phyloP scores from a whole-genome alignment of 2,113 vertebrate species.

The Phyllostomus discolor region DNA sequence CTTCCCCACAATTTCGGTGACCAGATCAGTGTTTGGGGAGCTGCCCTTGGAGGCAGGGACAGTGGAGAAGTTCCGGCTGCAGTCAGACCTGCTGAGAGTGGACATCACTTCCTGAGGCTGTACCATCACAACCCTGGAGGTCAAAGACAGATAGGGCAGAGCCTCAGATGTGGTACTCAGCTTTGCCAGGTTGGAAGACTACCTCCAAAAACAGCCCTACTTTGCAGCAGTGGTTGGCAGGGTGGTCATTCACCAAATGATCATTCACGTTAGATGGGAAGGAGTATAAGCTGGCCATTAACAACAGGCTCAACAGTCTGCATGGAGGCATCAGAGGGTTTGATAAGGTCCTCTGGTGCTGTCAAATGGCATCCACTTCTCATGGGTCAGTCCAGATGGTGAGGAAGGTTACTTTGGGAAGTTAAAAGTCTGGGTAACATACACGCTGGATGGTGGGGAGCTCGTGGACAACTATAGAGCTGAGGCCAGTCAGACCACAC shows the following conservation, averaged over 20 bases:
- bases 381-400: slow-evolving; percentile 86
- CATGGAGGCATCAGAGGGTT: slow-evolving; percentile 93
- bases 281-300: slow-evolving; percentile 86
- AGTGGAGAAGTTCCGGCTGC: slow-evolving; percentile 88
- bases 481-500: slow-evolving; percentile 85
- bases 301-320: slow-evolving; percentile 91
- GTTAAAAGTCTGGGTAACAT: slow-evolving; percentile 88
- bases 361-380: slow-evolving; percentile 85
- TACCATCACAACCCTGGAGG: slow-evolving; percentile 83
- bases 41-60: slow-evolving; percentile 71
- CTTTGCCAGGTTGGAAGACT: slow-evolving; percentile 86
- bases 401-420: slow-evolving; percentile 95
- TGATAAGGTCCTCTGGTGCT: slow-evolving; percentile 92
- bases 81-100: slow-evolving; percentile 82
- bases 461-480: slow-evolving; percentile 87
- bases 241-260: slow-evolving; percentile 88
- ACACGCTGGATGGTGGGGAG: slow-evolving; percentile 84
- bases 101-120: slow-evolving; percentile 91
- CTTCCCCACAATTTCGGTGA: slow-evolving; percentile 83
- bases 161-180: slow-evolving; percentile 90
- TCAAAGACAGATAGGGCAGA: slow-evolving; percentile 80
- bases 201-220: slow-evolving; percentile 87
- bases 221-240: slow-evolving; percentile 91
- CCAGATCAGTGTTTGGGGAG: slow-evolving; percentile 78
- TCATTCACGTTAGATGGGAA: slow-evolving; percentile 84